Evolutionary conservation across 2,113 vertebrate species (phyloP).

Genomic region (Ursus arctos): DNA sequence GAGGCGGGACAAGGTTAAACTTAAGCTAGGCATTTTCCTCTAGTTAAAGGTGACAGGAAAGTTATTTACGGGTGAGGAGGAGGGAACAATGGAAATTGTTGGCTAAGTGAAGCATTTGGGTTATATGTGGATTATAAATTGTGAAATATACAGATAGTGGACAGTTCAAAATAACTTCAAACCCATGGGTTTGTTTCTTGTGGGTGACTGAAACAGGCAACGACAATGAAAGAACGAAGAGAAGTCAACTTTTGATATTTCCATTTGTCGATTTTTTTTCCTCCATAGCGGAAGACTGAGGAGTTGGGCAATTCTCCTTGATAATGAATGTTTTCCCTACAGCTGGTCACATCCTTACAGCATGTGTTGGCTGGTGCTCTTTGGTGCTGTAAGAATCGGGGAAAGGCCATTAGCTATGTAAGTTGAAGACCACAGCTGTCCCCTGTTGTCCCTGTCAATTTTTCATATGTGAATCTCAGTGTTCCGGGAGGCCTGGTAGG

Average conservation of each 20-base stretch:
- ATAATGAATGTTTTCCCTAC: conserved; percentile 79
- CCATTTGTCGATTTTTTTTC: conserved; percentile 50
- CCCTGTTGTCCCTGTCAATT: neutral
- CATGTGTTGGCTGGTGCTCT: conserved; percentile 74
- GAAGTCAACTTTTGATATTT: conserved; percentile 37
- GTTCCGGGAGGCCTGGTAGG: conserved; percentile 51
- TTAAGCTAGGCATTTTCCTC: neutral
- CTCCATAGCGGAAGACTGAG: conserved; percentile 51
- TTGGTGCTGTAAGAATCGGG: conserved; percentile 64
- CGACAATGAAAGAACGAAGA: conserved; percentile 6
- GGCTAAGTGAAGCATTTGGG: neutral
- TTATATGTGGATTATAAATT: neutral
- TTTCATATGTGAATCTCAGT: conserved; percentile 63
- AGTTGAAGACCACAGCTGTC: conserved; percentile 71
- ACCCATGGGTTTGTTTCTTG: neutral
- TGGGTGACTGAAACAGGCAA: neutral
- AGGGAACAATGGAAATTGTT: neutral
- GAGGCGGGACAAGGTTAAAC: neutral
- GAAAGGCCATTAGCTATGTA: conserved; percentile 79
- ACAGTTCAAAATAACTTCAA: neutral
- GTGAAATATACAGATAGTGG: neutral
- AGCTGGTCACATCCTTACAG: conserved; percentile 77
- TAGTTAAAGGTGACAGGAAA: neutral
- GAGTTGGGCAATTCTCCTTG: conserved; percentile 65
- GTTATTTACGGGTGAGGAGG: neutral